Evolutionary conservation across 2,888 invertebrate species (phyloP), one percentile per base, ranked within the genome.

Genomic region (Clistopyga incitator): DNA sequence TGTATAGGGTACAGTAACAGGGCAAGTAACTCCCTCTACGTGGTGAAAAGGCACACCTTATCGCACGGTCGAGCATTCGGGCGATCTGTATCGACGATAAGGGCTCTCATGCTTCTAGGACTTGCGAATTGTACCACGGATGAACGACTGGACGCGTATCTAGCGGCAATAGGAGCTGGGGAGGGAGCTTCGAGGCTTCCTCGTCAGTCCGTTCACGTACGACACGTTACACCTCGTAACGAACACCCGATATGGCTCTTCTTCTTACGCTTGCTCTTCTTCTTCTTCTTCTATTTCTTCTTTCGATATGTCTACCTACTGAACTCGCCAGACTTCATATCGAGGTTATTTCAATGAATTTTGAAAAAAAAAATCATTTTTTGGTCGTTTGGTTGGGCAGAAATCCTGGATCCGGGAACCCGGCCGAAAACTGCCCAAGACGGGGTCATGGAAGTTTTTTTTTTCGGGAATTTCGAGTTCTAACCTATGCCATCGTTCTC

Each of bases 181-280:
- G 65, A 42, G 64, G 2, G 59, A 56, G 64, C 38, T 52, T 34
- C 67, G 2, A 71, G 59, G 64, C 82, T 18, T 61, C 61, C 50
- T 81, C 64, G 71, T 71, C 78, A 85, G 76, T 77, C 80, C 50
- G 75, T 77, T 75, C 84, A 85, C 84, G 84, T 85, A 82, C 84
- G 78, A 79, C 59, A 84, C 81, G 78, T 84, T 81, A 84, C 78
- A 75, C 74, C 52, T 75, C 80, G 79, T 82, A 82, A 78, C 78
- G 77, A 74, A 82, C 79, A 54, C 68, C 64, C 82, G 68, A 84
- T 84, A 84, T 81, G 70, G 74, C 77, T 61, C 29, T 47, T 74
- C 70, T 47, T 78, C 50, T 54, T 65, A 38, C 80, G 47, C 38
- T 45, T 77, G 38, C 65, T 78, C 70, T 74, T 29, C 47, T 74